Base-by-base conservation (phyloP, 1,140 invertebrate species). In the Caerostris extrusa region DNA sequence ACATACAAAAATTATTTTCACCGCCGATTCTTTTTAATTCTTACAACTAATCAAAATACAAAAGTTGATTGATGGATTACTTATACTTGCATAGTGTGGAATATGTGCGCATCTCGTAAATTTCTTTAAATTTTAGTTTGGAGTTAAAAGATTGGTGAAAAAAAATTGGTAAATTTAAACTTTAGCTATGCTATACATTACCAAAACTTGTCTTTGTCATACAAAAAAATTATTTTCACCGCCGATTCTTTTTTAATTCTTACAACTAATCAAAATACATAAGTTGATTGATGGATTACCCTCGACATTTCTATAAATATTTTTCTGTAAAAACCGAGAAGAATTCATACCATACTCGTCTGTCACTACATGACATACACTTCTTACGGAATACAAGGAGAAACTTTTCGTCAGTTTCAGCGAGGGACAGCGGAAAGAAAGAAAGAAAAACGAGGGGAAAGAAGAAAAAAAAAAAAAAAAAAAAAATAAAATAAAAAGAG, bases 391-490 rank as follows among this genome's bases (percentile, higher is more conserved):
- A 56, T 8, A 50, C 55, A 12, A 12, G 77, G 77, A 8, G 14
- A 64, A 88, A 88, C 61, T 88, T 67, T 88, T 67, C 50, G 19
- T 57, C 86, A 67, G 86, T 57, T 77, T 85, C 55, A 58, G 83
- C 71, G 53, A 77, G 55, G n/a, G 57, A 85, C 19, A 58, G 50
- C 58, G 55, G 50, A 86, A 86, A 86, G 53, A 88, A 67, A 8
- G 10, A 50, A 90, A 10, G 67, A 34, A 67, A 12, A 85, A 10
- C 17, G 6, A 6, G 56, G 34, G 34, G 8, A 7, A 61, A 55
- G 55, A n/a, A 57, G 17, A 64, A 7, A 53, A 56, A 91, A 92
- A 92, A 67, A 64, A 81, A 3, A 12, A 12, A 81, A 50, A 91
- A 58, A 34, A 61, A 57, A 56, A 50, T 12, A 19, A 34, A 58